Percentiles rank a stretch among this genome's conserved stretches.
Conservation (phyloP, 2,888 invertebrate genomes). For the Acronicta psi region DNA sequence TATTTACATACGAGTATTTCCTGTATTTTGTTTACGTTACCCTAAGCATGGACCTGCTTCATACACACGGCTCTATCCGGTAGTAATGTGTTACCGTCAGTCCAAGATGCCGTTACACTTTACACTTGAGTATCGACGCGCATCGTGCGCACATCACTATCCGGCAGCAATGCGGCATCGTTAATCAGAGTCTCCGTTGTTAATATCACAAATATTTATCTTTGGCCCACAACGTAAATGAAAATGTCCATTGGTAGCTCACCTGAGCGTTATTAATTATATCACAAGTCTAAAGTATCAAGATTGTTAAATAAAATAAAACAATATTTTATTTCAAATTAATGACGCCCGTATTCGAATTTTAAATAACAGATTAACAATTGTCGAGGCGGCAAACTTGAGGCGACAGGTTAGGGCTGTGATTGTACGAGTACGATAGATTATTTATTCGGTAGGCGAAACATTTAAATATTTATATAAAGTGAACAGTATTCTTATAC, state of each 20-base stretch:
- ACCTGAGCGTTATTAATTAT: conserved; percentile 63
- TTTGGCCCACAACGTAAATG: conserved; percentile 66
- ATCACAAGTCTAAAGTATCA: conserved; percentile 51
- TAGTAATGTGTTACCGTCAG: too few relatives aligned
- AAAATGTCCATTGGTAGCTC: conserved; percentile 67
- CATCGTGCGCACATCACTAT: conserved; percentile 52
- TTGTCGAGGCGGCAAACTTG: neutral
- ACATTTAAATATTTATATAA: too few relatives aligned
- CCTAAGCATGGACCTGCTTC: too few relatives aligned
- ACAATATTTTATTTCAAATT: conserved; percentile 31
- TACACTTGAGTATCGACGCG: neutral
- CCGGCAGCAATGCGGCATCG: conserved; percentile 73
- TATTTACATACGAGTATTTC: too few relatives aligned
- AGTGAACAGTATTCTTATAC: too few relatives aligned
- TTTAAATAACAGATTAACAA: conserved; percentile 14
- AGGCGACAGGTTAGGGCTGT: too few relatives aligned
- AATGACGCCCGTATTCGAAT: conserved; percentile 1
- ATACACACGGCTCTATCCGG: too few relatives aligned
- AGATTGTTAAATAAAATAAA: conserved; percentile 26
- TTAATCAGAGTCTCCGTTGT: conserved; percentile 75
- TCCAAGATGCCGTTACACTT: too few relatives aligned
- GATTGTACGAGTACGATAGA: too few relatives aligned
- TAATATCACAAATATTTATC: conserved; percentile 81
- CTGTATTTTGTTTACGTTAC: too few relatives aligned
- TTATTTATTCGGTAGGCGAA: too few relatives aligned